Conservation (phyloP, 2,113 vertebrate species). For the Tursiops truncatus region DNA sequence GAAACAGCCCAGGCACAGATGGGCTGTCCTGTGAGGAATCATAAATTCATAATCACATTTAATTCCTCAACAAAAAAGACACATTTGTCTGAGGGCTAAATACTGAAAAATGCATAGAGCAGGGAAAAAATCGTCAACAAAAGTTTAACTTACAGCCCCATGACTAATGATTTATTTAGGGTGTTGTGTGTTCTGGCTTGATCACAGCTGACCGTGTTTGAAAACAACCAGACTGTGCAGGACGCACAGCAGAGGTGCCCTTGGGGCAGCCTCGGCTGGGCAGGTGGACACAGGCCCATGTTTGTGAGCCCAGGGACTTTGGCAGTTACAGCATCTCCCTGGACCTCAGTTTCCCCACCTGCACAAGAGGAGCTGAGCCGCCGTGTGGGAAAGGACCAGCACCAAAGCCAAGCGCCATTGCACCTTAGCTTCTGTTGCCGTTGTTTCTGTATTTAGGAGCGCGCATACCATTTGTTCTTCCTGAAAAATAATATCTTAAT, state of each 20-base stretch:
- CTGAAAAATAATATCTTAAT: neutral
- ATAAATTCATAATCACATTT: neutral
- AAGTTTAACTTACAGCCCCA: neutral
- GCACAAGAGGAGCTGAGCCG: fast-evolving
- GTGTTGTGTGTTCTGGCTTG: neutral
- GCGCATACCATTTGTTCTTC: fast-evolving
- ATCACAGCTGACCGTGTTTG: neutral
- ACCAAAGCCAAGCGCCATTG: fast-evolving
- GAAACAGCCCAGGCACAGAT: fast-evolving
- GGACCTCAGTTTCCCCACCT: neutral
- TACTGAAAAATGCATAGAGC: neutral
- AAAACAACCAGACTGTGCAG: neutral
- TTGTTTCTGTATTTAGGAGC: fast-evolving
- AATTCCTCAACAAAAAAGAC: neutral
- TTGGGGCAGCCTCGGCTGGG: neutral
- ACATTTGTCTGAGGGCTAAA: neutral
- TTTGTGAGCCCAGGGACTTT: neutral
- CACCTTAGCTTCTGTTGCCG: fast-evolving
- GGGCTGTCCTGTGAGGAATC: fast-evolving
- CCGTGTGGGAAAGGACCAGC: fast-evolving
- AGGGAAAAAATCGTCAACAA: neutral
- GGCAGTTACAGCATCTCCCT: fast-evolving
- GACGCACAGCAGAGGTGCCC: neutral
- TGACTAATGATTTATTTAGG: neutral
- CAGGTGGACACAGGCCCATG: fast-evolving